Evolutionary conservation across 2,797 vertebrate species (phyloP).

Genomic region (Phoxinus dragarum): DNA sequence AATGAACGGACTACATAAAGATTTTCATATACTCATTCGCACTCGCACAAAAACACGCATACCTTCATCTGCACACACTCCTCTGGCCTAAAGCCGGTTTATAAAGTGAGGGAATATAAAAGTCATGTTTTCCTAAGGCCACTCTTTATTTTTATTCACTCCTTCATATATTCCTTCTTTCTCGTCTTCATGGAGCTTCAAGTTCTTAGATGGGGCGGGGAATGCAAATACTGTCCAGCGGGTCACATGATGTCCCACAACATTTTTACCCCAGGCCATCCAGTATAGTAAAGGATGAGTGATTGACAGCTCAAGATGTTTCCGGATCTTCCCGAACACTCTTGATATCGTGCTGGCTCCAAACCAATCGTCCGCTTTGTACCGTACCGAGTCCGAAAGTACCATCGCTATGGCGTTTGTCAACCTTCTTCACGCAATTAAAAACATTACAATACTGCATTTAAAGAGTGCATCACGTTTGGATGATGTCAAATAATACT

Average conservation of each 20-base stretch:
- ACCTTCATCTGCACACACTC: slow-evolving; percentile 74
- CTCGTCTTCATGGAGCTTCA: slow-evolving; percentile 66
- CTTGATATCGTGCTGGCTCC: slow-evolving; percentile 42
- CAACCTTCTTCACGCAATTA: slow-evolving; percentile 42
- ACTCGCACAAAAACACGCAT: slow-evolving; percentile 66
- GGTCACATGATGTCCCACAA: slow-evolving; percentile 19
- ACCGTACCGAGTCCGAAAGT: slow-evolving; percentile 36
- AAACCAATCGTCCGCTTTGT: slow-evolving; percentile 14
- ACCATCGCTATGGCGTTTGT: slow-evolving; percentile 34
- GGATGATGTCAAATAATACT: slow-evolving; percentile 62
- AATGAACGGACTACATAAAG: slow-evolving; percentile 74
- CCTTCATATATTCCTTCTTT: slow-evolving; percentile 64
- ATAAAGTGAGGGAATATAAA: slow-evolving; percentile 77
- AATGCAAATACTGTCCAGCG: slow-evolving; percentile 33
- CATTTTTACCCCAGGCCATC: slow-evolving; percentile 25
- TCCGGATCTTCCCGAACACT: slow-evolving; percentile 46
- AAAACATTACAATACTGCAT: slow-evolving; percentile 63
- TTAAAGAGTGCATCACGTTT: slow-evolving; percentile 61
- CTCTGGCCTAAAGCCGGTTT: slow-evolving; percentile 74
- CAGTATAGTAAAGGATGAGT: slow-evolving; percentile 31
- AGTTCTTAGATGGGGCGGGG: slow-evolving; percentile 50
- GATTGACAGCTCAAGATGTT: slow-evolving; percentile 56
- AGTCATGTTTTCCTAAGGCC: slow-evolving; percentile 80
- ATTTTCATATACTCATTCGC: slow-evolving; percentile 73
- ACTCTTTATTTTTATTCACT: slow-evolving; percentile 74